Evolutionary conservation across 1,140 invertebrate genomes (phyloP).

Genomic region (Samia ricini): DNA sequence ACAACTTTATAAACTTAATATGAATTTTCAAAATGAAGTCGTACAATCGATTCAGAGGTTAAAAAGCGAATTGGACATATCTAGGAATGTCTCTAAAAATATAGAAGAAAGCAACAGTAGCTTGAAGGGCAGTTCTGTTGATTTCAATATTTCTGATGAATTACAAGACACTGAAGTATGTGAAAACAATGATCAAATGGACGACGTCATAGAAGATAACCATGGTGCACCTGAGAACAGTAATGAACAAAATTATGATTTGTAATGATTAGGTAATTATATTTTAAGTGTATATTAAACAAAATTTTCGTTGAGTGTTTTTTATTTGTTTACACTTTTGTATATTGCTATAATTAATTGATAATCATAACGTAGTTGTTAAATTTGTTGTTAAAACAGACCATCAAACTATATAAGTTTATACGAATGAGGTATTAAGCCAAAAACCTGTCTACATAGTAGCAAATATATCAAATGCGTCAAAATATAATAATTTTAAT

Average conservation of each 20-base stretch:
- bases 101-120: constrained; percentile 36
- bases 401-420: too few relatives aligned
- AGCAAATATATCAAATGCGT: too few relatives aligned
- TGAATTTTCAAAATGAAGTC: constrained; percentile 71
- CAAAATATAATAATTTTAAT: too few relatives aligned
- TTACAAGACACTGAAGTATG: constrained; percentile 15
- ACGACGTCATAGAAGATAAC: constrained; percentile 15
- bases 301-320: background rate
- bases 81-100: constrained; percentile 44
- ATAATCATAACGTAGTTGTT: too few relatives aligned
- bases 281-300: background rate
- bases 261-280: background rate
- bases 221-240: constrained; percentile 3
- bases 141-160: constrained; percentile 40
- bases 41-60: constrained; percentile 63
- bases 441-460: too few relatives aligned
- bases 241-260: background rate
- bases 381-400: too few relatives aligned
- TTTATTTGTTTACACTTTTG: constrained; percentile 3
- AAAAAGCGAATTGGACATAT: constrained; percentile 63
- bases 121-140: constrained; percentile 38
- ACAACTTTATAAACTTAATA: constrained; percentile 67
- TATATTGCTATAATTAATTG: too few relatives aligned
- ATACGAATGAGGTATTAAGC: too few relatives aligned
- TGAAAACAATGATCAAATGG: constrained; percentile 18